Percentiles rank a stretch among this genome's conserved stretches.
Evolutionary conservation across 2,797 vertebrate species (phyloP).

Genomic region (Poecilia wingei): DNA sequence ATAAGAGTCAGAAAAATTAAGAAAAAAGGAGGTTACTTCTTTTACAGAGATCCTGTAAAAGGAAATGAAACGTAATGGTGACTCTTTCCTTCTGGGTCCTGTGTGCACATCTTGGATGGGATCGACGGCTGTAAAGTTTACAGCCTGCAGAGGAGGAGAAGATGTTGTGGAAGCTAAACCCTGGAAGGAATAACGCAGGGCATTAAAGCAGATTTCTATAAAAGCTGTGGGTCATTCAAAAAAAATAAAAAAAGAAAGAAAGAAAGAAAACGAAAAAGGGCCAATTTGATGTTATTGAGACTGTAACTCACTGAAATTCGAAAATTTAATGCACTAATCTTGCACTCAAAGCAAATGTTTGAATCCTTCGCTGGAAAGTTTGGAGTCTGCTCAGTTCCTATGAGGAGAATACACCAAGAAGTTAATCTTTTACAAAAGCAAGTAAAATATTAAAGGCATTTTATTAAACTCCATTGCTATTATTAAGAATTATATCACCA

Average conservation of each 20-base stretch:
- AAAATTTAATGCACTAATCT: background rate
- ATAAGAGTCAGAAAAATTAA: background rate
- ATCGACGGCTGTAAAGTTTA: background rate
- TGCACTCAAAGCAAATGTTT: background rate
- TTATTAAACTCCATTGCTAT: background rate
- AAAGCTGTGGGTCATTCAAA: background rate
- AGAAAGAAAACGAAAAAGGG: background rate
- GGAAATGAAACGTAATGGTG: background rate
- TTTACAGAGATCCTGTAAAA: background rate
- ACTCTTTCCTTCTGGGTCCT: background rate
- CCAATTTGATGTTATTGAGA: background rate
- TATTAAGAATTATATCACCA: background rate
- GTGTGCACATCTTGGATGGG: background rate
- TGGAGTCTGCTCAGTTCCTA: background rate
- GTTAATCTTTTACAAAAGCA: background rate
- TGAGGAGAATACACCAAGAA: background rate
- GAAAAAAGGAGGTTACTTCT: background rate
- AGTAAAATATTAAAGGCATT: background rate
- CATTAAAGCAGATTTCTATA: background rate
- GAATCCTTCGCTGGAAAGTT: background rate
- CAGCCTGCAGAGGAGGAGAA: background rate
- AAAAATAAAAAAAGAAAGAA: no score
- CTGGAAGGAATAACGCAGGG: background rate
- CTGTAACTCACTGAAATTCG: background rate
- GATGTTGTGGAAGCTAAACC: background rate